Conservation (phyloP, 2,888 invertebrate genomes). For the Lymantria dispar region DNA sequence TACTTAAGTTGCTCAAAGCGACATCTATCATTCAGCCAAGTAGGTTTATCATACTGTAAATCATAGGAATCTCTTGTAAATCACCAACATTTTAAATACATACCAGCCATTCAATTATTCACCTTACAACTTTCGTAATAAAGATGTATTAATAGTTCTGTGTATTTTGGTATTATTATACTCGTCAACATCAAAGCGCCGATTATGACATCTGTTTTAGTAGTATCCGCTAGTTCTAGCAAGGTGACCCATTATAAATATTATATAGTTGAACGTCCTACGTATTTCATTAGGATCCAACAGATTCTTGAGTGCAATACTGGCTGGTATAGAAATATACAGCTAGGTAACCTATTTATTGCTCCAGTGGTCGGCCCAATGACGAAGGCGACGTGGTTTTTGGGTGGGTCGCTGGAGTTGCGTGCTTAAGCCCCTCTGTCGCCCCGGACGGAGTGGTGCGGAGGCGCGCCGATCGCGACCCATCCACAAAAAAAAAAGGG, state of each 20-base stretch:
- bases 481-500: no score
- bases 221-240: constrained; percentile 36
- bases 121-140: neutral
- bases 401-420: no score
- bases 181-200: constrained; percentile 42
- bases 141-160: neutral
- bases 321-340: neutral
- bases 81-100: constrained; percentile 4
- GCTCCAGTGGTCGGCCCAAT: no score
- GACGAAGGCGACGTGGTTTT: no score
- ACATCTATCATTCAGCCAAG: constrained; percentile 55
- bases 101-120: neutral
- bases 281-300: constrained; percentile 17
- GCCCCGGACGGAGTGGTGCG: no score
- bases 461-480: no score
- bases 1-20: constrained; percentile 22
- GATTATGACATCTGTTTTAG: constrained; percentile 51
- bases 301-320: neutral
- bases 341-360: neutral
- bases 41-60: constrained; percentile 56
- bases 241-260: constrained; percentile 38
- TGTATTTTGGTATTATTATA: constrained; percentile 18
- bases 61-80: constrained; percentile 39
- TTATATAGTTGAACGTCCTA: constrained; percentile 29
- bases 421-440: no score